A percentile compares a stretch with the other conserved stretches of the same genome.
These are phyloP conservation scores for Anoplopoma fimbria DNA, from an alignment of 2,113 vertebrate species.

Conservation along the genomic window DNA sequence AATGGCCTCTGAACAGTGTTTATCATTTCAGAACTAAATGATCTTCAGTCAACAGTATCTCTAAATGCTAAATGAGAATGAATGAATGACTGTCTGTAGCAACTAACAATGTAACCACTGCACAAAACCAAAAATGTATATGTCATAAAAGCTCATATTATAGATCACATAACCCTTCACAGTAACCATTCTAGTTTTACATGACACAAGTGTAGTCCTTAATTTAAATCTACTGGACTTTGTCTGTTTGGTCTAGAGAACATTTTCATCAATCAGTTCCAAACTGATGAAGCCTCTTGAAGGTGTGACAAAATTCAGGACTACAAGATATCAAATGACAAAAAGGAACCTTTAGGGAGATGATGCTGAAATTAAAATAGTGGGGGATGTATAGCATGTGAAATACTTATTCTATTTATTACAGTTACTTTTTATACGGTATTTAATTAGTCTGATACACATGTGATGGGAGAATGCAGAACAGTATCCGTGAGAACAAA, in stretches of 20 bases:
- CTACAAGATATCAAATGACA: not conserved
- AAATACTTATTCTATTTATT: not conserved
- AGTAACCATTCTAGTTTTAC: not conserved
- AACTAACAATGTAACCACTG: not conserved
- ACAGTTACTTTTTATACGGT: not conserved
- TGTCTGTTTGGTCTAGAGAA: not conserved
- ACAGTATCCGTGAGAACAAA: not conserved
- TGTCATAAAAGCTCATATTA: not conserved
- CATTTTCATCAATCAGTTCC: not conserved
- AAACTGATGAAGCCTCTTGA: not conserved
- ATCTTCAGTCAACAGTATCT: not conserved
- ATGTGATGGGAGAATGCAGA: not conserved
- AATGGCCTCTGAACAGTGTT: not conserved
- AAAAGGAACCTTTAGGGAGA: not conserved
- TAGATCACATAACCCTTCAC: not conserved
- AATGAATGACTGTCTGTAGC: not conserved
- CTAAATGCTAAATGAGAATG: not conserved
- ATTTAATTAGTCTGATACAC: not conserved
- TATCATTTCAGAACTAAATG: conserved; percentile 16
- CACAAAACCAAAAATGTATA: not conserved
- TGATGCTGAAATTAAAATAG: not conserved
- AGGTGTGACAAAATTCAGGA: not conserved
- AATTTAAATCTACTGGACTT: too few relatives aligned
- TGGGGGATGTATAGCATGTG: not conserved
- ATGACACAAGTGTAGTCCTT: not conserved